A percentile compares a stretch with the other conserved stretches of the same genome.
These are phyloP conservation scores for Pipa parva DNA, from an alignment of 2,113 vertebrate species.

Conservation along the genomic window DNA sequence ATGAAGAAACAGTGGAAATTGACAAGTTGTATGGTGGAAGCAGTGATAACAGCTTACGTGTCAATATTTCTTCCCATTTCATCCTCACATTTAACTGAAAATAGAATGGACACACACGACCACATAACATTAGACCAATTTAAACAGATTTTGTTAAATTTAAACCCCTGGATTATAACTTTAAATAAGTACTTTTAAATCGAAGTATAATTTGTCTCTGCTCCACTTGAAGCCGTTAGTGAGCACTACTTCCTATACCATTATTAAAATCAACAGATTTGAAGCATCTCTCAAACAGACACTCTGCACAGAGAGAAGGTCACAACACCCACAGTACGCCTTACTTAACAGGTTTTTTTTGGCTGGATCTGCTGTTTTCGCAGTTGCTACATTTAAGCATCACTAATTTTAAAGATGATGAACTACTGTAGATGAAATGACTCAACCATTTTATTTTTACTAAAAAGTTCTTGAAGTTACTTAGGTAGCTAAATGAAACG, in stretches of 20 bases:
- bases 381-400: neutral
- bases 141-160: neutral
- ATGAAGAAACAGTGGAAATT: too few species aligned
- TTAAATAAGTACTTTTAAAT: neutral
- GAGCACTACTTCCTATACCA: neutral
- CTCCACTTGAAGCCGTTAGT: neutral
- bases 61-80: too few species aligned
- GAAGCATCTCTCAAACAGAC: neutral
- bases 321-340: neutral
- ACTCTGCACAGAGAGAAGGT: neutral
- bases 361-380: neutral
- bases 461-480: too few species aligned
- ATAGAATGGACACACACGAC: too few species aligned
- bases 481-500: too few species aligned
- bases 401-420: neutral
- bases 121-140: too few species aligned
- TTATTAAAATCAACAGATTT: conserved; percentile 2
- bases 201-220: neutral
- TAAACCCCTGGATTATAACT: neutral
- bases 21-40: too few species aligned
- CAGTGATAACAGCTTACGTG: too few species aligned
- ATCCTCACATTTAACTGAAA: too few species aligned
- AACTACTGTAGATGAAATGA: too few species aligned
- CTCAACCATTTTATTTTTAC: too few species aligned
- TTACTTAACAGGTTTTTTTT: neutral